These are phyloP conservation scores for Podilymbus podiceps DNA, from an alignment of 2,113 vertebrate species.

Conservation along the genomic window DNA sequence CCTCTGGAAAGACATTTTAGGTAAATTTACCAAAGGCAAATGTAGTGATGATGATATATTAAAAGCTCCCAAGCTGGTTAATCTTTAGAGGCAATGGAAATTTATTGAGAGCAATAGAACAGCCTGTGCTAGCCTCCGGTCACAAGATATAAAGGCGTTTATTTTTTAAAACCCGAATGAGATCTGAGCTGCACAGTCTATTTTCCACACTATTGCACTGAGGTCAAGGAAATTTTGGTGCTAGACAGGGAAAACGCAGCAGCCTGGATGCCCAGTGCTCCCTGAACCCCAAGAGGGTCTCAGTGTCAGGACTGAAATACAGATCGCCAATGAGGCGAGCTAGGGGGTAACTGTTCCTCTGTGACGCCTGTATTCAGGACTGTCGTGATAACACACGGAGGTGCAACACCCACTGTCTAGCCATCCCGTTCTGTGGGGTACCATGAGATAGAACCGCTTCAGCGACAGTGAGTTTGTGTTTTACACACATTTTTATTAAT, in stretches of 20 bases:
- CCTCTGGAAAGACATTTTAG: not conserved
- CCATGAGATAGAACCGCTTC: not conserved
- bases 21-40: slow-evolving; percentile 16
- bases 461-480: not conserved
- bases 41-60: not conserved
- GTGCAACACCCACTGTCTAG: not conserved
- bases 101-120: not conserved
- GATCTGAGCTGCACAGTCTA: not conserved
- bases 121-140: not conserved
- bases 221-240: not conserved
- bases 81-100: not conserved
- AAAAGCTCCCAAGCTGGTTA: not conserved
- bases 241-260: not conserved
- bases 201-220: not conserved
- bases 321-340: not conserved
- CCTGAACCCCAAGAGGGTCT: not conserved
- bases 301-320: not conserved
- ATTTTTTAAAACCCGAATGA: not conserved
- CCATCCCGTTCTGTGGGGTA: not conserved
- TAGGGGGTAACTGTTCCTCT: not conserved
- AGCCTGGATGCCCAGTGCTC: not conserved
- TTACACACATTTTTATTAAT: not conserved
- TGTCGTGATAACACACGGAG: accelerated
- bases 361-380: not conserved
- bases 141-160: not conserved